These are phyloP conservation scores for Drosophila fulvimacula DNA, from an alignment of 2,888 invertebrate species.

Conservation along the genomic window DNA sequence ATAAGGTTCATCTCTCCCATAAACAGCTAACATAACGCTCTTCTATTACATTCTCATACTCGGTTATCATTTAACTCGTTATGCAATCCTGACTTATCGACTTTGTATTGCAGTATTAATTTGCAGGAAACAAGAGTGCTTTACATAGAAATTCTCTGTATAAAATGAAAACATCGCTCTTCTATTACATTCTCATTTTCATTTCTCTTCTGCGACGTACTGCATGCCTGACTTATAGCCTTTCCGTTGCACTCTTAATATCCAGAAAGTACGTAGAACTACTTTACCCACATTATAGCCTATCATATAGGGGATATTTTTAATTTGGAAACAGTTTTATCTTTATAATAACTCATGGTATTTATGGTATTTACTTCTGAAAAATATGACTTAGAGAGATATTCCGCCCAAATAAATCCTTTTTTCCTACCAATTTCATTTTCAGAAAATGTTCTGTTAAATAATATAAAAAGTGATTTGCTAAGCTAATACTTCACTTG, in stretches of 20 bases:
- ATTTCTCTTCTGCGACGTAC: background rate
- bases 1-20: background rate
- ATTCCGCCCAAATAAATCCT: no score
- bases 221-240: background rate
- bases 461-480: no score
- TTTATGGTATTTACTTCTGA: background rate
- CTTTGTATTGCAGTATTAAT: no score
- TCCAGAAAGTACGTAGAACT: background rate
- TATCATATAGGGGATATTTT: background rate
- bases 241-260: background rate
- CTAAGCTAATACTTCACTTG: no score
- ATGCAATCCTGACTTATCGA: no score
- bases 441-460: no score
- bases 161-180: no score
- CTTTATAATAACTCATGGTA: no score
- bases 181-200: background rate
- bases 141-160: no score
- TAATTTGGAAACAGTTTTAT: no score
- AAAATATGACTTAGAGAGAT: background rate
- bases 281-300: background rate
- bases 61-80: no score
- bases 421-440: no score
- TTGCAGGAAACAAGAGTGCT: background rate
- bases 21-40: background rate
- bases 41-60: background rate